These are phyloP conservation scores for Stylophora pistillata DNA, from an alignment of 64 coral and sea anemone species.

Conservation along the genomic window DNA sequence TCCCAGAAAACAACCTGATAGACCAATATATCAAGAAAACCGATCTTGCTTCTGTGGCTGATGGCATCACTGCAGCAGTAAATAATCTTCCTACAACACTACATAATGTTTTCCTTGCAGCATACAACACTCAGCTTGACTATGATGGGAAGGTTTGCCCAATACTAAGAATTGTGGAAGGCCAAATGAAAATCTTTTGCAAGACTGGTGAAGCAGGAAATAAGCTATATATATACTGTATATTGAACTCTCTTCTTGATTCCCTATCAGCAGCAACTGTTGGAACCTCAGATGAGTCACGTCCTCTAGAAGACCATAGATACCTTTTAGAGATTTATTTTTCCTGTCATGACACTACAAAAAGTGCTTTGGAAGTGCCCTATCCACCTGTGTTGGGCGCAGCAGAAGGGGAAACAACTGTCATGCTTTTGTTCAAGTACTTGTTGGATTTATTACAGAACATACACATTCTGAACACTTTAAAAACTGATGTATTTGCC, in stretches of 20 bases:
- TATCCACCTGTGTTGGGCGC: slow-evolving; percentile 27
- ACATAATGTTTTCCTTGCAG: slow-evolving; percentile 36
- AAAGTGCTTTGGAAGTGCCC: slow-evolving; percentile 24
- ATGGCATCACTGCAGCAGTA: slow-evolving; percentile 23
- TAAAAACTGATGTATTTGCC: slow-evolving; percentile 34
- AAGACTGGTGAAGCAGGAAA: slow-evolving; percentile 31
- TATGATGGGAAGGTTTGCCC: neutral
- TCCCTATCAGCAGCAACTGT: slow-evolving; percentile 41
- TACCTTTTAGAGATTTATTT: slow-evolving; percentile 24
- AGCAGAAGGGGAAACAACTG: slow-evolving; percentile 20
- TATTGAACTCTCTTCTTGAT: slow-evolving; percentile 42
- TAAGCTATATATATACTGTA: slow-evolving; percentile 41
- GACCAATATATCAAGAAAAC: neutral
- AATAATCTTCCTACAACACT: slow-evolving; percentile 7
- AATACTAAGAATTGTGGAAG: slow-evolving; percentile 37
- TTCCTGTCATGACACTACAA: neutral
- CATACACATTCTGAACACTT: slow-evolving; percentile 4
- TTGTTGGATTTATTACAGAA: slow-evolving; percentile 32
- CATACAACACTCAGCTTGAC: slow-evolving; percentile 27
- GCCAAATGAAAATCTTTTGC: slow-evolving; percentile 15
- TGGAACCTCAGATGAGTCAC: slow-evolving; percentile 28
- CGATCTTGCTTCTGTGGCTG: slow-evolving; percentile 27
- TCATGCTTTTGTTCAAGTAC: slow-evolving; percentile 29
- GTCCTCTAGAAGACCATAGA: slow-evolving; percentile 39
- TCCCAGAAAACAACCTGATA: slow-evolving; percentile 52